Evolutionary conservation across 2,113 vertebrate genomes (phyloP).

Genomic region (Colaptes auratus): DNA sequence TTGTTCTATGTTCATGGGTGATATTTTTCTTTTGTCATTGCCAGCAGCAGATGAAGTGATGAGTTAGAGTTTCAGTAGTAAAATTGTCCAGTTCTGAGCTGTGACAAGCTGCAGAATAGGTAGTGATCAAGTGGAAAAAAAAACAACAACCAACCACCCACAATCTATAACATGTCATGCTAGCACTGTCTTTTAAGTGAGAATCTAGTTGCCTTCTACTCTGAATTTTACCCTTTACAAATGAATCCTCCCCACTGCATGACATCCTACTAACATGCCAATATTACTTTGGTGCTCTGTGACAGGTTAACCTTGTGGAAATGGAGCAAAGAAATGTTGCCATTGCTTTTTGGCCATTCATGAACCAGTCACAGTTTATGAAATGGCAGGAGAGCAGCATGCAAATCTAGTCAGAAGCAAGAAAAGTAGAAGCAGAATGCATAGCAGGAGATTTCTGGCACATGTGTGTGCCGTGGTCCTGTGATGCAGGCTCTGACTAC

Average conservation of each 20-base stretch:
- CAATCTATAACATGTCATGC: background rate
- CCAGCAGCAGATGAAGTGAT: background rate
- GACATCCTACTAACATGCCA: background rate
- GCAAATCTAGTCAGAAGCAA: background rate
- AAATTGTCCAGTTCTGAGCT: background rate
- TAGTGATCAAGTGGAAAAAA: background rate
- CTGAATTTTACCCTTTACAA: background rate
- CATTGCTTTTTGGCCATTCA: background rate
- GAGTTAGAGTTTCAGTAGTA: background rate
- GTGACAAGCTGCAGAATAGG: background rate
- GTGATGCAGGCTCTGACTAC: background rate
- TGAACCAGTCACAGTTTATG: background rate
- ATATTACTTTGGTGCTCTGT: background rate
- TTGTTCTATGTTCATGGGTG: background rate
- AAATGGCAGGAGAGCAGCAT: background rate
- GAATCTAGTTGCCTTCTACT: background rate
- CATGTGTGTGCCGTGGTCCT: background rate
- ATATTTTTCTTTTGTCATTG: background rate
- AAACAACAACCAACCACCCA: background rate
- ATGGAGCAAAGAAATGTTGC: background rate
- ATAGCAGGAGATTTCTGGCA: background rate
- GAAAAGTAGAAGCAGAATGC: background rate
- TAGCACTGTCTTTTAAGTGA: background rate
- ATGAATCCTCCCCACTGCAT: background rate
- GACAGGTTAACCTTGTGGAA: background rate